phyloP scores from a whole-genome alignment of 2,113 vertebrate genomes.

The Seriola quinqueradiata region DNA sequence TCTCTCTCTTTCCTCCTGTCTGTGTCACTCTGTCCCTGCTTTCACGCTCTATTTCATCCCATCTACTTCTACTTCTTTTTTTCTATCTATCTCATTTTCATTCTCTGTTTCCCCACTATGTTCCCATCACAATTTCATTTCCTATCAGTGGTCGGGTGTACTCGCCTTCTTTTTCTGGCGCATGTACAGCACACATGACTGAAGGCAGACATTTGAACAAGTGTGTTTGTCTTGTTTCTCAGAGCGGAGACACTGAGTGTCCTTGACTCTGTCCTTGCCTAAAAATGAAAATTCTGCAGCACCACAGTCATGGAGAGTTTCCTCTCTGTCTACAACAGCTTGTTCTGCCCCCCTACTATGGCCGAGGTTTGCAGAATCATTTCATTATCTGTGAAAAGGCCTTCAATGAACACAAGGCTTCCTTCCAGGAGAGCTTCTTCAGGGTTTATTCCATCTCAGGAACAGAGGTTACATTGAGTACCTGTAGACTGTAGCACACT shows the following conservation, averaged over 20 bases:
- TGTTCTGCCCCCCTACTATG: constrained; percentile 13
- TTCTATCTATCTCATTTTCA: constrained; percentile 1
- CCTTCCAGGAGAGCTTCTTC: constrained; percentile 7
- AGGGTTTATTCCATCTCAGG: constrained; percentile 27
- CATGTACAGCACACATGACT: background rate
- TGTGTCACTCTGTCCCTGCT: constrained; percentile 24
- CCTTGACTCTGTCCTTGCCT: constrained; percentile 74
- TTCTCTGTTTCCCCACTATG: background rate
- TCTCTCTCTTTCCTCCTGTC: constrained; percentile 20
- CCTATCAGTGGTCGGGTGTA: background rate
- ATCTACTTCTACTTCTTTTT: constrained; percentile 23
- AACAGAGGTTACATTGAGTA: background rate
- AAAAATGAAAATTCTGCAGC: constrained; percentile 43
- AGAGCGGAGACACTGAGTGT: constrained; percentile 34
- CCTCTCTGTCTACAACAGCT: constrained; percentile 24
- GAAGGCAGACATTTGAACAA: constrained; percentile 20
- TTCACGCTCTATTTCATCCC: constrained; percentile 66
- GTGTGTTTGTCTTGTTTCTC: constrained; percentile 28
- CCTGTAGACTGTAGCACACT: background rate
- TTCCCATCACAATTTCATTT: constrained; percentile 15
- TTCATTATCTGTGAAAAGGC: constrained; percentile 43
- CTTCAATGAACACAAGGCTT: background rate
- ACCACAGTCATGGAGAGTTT: constrained; percentile 15
- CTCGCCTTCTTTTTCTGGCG: background rate
- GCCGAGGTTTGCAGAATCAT: constrained; percentile 18